These are phyloP conservation scores for Ahaetulla prasina DNA, from an alignment of 2,113 vertebrate genomes.

Conservation along the genomic window DNA sequence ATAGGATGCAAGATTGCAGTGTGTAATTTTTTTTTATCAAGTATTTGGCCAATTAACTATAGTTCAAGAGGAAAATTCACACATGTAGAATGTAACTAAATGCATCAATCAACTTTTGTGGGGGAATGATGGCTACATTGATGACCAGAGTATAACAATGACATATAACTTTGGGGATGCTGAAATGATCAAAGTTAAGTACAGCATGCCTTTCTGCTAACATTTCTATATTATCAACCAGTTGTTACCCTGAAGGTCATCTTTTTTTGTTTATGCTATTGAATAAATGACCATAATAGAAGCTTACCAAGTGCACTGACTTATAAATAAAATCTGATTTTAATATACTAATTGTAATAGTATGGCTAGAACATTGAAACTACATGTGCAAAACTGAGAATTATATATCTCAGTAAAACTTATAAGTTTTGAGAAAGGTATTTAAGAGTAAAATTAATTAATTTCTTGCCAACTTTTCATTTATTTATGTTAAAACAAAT, in stretches of 20 bases:
- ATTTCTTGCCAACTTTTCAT: neutral
- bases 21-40: slow-evolving; percentile 16
- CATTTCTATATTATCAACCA: slow-evolving; percentile 54
- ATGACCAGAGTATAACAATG: slow-evolving; percentile 61
- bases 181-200: slow-evolving; percentile 76
- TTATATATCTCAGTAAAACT: neutral
- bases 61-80: neutral
- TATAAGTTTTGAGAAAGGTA: neutral
- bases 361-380: neutral
- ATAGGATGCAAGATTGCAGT: slow-evolving; percentile 28
- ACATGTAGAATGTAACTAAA: slow-evolving; percentile 39
- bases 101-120: slow-evolving; percentile 65
- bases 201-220: slow-evolving; percentile 65
- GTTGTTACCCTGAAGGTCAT: slow-evolving; percentile 68
- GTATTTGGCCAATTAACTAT: slow-evolving; percentile 27
- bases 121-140: slow-evolving; percentile 55
- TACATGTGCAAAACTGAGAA: neutral
- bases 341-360: neutral
- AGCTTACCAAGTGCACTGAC: neutral
- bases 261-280: slow-evolving; percentile 66
- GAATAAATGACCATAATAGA: slow-evolving; percentile 40
- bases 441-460: neutral
- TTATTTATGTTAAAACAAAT: neutral
- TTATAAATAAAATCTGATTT: neutral
- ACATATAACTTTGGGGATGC: slow-evolving; percentile 63